A percentile compares a stretch with the other conserved stretches of the same genome.
Evolutionary conservation across 2,113 vertebrate species (phyloP).

Genomic region (Pholis gunnellus): DNA sequence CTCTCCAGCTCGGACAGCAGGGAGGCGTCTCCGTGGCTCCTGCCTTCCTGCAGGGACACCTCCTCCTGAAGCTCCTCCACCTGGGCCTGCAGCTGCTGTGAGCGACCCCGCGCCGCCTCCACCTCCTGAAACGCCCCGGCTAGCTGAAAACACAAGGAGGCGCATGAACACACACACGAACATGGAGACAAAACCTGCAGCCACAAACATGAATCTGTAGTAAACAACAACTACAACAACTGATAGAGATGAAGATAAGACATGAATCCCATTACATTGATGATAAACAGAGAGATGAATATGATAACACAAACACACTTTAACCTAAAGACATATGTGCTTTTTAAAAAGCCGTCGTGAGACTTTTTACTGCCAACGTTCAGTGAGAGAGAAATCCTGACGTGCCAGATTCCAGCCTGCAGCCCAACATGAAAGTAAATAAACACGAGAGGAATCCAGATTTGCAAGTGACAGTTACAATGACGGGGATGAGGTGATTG

Average conservation of each 20-base stretch:
- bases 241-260: not conserved
- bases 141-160: slow-evolving; percentile 64
- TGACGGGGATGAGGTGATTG: slow-evolving; percentile 54
- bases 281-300: not conserved
- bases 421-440: slow-evolving; percentile 52
- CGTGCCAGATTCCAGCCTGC: slow-evolving; percentile 71
- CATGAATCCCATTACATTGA: not conserved
- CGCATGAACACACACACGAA: not conserved
- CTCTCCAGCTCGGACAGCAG: slow-evolving; percentile 81
- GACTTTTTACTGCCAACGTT: not conserved
- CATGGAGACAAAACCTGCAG: not conserved
- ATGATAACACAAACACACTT: not conserved
- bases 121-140: slow-evolving; percentile 74
- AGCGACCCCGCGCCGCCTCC: slow-evolving; percentile 62
- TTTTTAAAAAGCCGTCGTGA: not conserved
- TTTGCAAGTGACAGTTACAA: slow-evolving; percentile 45
- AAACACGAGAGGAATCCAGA: slow-evolving; percentile 68
- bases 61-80: slow-evolving; percentile 83
- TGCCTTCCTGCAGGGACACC: slow-evolving; percentile 71
- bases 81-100: slow-evolving; percentile 78
- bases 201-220: not conserved
- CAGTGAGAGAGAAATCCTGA: slow-evolving; percentile 62
- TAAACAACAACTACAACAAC: not conserved
- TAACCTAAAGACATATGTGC: not conserved
- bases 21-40: slow-evolving; percentile 69